phyloP scores from a whole-genome alignment of 2,113 vertebrate species.

The Ailuropoda melanoleuca region DNA sequence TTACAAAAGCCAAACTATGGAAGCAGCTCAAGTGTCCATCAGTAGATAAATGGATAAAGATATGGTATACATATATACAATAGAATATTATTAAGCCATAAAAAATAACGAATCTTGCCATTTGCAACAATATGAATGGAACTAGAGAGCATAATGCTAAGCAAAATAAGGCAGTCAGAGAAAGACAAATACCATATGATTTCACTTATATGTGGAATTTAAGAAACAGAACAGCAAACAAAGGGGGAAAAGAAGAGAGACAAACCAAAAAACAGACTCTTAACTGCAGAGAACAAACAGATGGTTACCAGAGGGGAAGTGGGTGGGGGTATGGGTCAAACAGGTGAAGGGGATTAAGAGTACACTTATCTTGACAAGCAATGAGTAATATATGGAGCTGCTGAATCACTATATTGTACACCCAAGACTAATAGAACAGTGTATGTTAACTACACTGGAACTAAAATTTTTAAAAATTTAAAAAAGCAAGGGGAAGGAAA shows the following conservation, averaged over 20 bases:
- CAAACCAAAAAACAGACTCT: neutral
- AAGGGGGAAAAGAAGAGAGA: neutral
- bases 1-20: neutral
- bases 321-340: neutral
- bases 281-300: neutral
- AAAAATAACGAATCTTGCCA: neutral
- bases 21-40: neutral
- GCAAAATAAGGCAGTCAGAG: neutral
- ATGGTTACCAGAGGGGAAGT: neutral
- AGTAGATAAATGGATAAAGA: neutral
- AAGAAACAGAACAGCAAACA: neutral
- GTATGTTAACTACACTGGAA: neutral
- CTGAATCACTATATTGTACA: neutral
- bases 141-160: neutral
- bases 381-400: neutral
- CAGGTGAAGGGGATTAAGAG: neutral
- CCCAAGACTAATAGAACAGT: neutral
- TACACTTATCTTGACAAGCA: neutral
- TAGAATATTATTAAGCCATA: neutral
- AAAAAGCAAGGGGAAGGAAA: neutral
- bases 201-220: neutral
- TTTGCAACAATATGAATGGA: neutral
- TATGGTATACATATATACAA: neutral
- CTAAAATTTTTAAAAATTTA: neutral
- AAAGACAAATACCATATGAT: neutral